A percentile compares a stretch with the other conserved stretches of the same genome.
Evolutionary conservation across 2,888 invertebrate genomes (phyloP).

Genomic region (Orthosia incerta): DNA sequence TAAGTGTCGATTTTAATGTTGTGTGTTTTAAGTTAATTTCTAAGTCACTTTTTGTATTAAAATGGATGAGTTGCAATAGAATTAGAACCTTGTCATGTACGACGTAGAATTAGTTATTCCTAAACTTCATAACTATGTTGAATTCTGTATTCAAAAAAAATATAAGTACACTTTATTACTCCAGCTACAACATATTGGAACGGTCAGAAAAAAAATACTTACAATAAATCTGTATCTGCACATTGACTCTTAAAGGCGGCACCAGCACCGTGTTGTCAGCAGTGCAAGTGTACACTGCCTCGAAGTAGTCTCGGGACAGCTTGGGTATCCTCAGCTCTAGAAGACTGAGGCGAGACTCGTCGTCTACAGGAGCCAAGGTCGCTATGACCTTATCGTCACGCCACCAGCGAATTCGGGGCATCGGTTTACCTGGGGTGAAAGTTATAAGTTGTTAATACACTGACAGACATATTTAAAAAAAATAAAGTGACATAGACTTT

Average conservation of each 20-base stretch:
- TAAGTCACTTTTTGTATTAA: too few species aligned
- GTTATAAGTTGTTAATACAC: neutral
- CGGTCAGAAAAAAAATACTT: constrained; percentile 77
- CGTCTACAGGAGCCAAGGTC: constrained; percentile 81
- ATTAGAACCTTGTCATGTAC: too few species aligned
- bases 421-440: constrained; percentile 82
- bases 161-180: too few species aligned
- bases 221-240: constrained; percentile 93
- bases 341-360: constrained; percentile 80
- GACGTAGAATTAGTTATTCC: too few species aligned
- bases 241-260: constrained; percentile 92
- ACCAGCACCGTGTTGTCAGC: constrained; percentile 94
- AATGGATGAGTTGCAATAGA: too few species aligned
- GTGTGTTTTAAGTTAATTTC: too few species aligned
- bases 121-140: too few species aligned
- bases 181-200: neutral
- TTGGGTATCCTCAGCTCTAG: constrained; percentile 83
- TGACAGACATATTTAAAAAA: too few species aligned
- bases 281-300: constrained; percentile 93
- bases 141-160: too few species aligned
- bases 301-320: constrained; percentile 92
- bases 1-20: too few species aligned
- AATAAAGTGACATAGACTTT: too few species aligned
- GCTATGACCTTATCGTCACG: constrained; percentile 86
- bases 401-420: constrained; percentile 88